These are phyloP conservation scores for Grantiella picta DNA, from an alignment of 2,113 vertebrate species.

Conservation along the genomic window DNA sequence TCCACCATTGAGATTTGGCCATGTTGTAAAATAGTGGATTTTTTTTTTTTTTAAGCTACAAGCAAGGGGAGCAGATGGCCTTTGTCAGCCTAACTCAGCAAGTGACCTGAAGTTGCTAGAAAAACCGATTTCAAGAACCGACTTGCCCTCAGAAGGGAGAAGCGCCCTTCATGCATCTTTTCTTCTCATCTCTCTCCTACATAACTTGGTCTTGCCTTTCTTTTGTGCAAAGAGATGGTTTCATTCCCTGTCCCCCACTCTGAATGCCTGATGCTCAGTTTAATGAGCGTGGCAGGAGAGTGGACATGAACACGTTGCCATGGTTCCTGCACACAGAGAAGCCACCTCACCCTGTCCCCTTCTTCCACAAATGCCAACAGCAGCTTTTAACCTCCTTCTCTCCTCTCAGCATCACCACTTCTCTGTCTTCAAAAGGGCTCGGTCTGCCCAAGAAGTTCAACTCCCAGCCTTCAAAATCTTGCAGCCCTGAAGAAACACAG, in stretches of 20 bases:
- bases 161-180: neutral
- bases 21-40: neutral
- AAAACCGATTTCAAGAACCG: neutral
- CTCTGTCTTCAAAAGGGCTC: neutral
- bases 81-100: neutral
- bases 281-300: neutral
- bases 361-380: neutral
- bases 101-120: neutral
- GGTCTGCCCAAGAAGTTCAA: neutral
- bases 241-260: neutral
- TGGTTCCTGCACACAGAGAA: neutral
- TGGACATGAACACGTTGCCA: neutral
- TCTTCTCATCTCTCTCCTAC: neutral
- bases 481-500: neutral
- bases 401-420: neutral
- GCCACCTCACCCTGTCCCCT: neutral
- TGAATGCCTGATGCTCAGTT: neutral
- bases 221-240: neutral
- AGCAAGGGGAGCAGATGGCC: neutral
- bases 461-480: neutral
- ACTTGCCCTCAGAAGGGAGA: neutral
- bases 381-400: neutral
- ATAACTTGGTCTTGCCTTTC: neutral
- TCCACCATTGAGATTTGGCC: neutral
- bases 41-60: neutral